Conservation (phyloP, 2,797 vertebrate genomes). For the Antrozous pallidus region DNA sequence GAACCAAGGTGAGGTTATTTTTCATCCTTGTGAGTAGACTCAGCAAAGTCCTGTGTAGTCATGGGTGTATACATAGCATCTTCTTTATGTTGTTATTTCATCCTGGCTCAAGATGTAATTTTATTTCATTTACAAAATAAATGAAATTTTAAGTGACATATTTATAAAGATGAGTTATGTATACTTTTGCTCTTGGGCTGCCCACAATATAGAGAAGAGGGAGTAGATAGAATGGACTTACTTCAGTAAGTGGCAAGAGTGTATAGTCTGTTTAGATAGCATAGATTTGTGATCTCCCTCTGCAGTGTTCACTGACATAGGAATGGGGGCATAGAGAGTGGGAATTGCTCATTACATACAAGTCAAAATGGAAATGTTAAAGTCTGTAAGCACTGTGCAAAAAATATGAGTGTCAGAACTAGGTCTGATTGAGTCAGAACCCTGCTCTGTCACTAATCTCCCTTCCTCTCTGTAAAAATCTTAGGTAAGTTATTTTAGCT, state of each 20-base stretch:
- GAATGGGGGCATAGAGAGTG: background rate
- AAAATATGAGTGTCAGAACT: background rate
- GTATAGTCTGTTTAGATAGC: background rate
- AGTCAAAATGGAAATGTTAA: background rate
- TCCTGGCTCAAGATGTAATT: background rate
- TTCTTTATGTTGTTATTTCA: background rate
- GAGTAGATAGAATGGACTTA: background rate
- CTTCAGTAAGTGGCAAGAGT: background rate
- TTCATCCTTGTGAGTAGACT: background rate
- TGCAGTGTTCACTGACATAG: background rate
- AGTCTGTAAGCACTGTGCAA: background rate
- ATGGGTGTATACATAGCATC: background rate
- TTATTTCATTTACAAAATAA: background rate
- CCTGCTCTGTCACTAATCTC: background rate
- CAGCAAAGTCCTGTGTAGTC: background rate
- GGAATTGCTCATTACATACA: background rate
- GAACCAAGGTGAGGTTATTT: background rate
- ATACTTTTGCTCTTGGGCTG: background rate
- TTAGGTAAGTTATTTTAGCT: background rate
- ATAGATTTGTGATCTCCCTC: background rate
- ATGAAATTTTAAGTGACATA: background rate
- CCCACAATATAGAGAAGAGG: background rate
- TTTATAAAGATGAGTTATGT: background rate
- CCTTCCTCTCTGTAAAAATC: too few relatives aligned
- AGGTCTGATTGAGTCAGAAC: background rate